Conservation (phyloP, 1,140 invertebrate genomes). For the Camponotus floridanus region DNA sequence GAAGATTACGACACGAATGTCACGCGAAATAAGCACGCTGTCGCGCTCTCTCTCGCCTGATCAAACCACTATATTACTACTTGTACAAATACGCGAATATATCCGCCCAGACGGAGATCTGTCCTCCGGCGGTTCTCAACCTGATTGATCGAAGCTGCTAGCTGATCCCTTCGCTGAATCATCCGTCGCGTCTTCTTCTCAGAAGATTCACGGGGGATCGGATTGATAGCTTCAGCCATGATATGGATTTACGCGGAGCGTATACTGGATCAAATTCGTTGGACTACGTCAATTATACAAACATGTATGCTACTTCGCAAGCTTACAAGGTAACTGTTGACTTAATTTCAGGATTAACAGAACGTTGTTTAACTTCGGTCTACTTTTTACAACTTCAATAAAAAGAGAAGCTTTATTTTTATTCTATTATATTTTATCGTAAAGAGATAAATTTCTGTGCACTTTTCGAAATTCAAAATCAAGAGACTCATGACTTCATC, state of each 20-base stretch:
- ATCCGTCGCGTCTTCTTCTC: not conserved
- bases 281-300: not conserved
- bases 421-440: not conserved
- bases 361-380: not conserved
- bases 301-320: not conserved
- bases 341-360: not conserved
- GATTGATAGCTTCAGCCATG: conserved; percentile 35
- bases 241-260: conserved; percentile 1
- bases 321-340: not conserved
- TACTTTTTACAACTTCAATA: not conserved
- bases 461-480: not conserved
- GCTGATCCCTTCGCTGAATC: not conserved
- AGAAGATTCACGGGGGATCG: conserved; percentile 10
- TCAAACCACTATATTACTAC: conserved; percentile 79
- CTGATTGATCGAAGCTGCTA: not conserved
- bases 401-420: not conserved
- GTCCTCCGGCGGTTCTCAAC: conserved; percentile 37
- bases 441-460: not conserved
- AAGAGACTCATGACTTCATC: not conserved
- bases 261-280: conserved; percentile 10
- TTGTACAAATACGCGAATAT: conserved; percentile 80
- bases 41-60: conserved; percentile 18
- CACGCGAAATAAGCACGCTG: conserved; percentile 52
- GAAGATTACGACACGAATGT: conserved; percentile 18
- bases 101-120: conserved; percentile 7